Evolutionary conservation across 2,888 invertebrate species (phyloP).

Genomic region (Dasypolia templi): DNA sequence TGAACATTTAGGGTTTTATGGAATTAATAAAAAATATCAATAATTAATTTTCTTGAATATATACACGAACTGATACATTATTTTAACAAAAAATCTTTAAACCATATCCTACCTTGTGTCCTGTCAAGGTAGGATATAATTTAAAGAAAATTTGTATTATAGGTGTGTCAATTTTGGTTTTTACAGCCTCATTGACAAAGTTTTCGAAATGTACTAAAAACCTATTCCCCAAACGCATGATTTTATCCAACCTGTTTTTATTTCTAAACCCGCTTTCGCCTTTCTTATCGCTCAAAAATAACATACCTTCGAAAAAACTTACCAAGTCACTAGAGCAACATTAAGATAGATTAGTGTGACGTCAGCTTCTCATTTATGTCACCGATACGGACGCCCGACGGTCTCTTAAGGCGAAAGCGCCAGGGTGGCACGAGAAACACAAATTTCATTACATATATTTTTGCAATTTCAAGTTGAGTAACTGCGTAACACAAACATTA

Average conservation of each 20-base stretch:
- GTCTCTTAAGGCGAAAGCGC: background rate
- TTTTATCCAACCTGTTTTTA: background rate
- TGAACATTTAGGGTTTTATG: too few relatives aligned
- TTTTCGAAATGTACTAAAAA: background rate
- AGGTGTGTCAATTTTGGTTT: too few relatives aligned
- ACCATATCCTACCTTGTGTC: too few relatives aligned
- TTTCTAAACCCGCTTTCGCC: background rate
- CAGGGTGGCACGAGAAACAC: too few relatives aligned
- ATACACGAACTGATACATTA: too few relatives aligned
- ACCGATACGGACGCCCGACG: slow-evolving; percentile 15
- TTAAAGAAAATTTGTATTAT: too few relatives aligned
- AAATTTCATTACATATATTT: too few relatives aligned
- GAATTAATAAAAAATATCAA: background rate
- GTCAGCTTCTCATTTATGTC: slow-evolving; percentile 29
- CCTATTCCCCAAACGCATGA: too few relatives aligned
- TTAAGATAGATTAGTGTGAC: slow-evolving; percentile 38
- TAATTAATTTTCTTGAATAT: background rate
- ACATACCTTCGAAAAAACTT: background rate
- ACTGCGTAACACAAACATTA: too few relatives aligned
- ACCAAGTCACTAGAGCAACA: slow-evolving; percentile 18
- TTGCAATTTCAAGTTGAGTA: too few relatives aligned
- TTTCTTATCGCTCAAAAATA: slow-evolving; percentile 23
- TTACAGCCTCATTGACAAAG: background rate
- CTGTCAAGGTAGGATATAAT: too few relatives aligned
- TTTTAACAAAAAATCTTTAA: too few relatives aligned